phyloP scores from a whole-genome alignment of 1,140 invertebrate species.

The Macrotrachela quadricornifera region DNA sequence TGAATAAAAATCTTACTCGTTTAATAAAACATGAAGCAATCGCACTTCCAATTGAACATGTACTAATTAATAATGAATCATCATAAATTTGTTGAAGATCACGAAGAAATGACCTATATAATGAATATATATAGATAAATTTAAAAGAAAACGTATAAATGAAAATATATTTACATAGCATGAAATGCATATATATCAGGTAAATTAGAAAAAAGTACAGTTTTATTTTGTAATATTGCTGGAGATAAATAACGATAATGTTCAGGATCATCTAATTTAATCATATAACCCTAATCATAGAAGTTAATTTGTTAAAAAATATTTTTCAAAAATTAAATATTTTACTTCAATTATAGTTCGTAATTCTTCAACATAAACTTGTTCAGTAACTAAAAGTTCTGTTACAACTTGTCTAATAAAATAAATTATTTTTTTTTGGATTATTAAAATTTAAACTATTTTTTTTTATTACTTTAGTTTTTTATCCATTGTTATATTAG shows the following conservation, averaged over 20 bases:
- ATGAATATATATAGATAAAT: conserved; percentile 3
- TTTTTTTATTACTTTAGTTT: too few species aligned
- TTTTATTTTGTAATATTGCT: conserved; percentile 46
- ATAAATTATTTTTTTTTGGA: background rate
- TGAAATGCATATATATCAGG: conserved; percentile 67
- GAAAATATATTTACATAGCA: conserved; percentile 31
- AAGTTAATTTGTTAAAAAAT: background rate
- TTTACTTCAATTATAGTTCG: conserved; percentile 59
- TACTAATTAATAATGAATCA: too few species aligned
- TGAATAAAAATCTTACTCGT: too few species aligned
- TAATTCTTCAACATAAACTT: conserved; percentile 60
- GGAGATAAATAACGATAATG: conserved; percentile 12
- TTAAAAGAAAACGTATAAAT: background rate
- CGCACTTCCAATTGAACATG: too few species aligned
- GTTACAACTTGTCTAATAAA: conserved; percentile 44
- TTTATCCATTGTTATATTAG: too few species aligned
- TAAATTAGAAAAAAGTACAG: conserved; percentile 64
- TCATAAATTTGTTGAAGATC: conserved; percentile 37
- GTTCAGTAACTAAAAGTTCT: conserved; percentile 63
- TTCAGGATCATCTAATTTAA: conserved; percentile 22
- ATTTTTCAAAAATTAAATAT: conserved; percentile 10
- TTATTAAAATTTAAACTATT: too few species aligned
- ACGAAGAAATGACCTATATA: conserved; percentile 50
- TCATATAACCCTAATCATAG: conserved; percentile 49
- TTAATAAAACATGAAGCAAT: too few species aligned